Conservation (phyloP, 30 jellyfish, hydroid and myxozoan genomes). For the Aurelia aurita complex sp. Pacific region DNA sequence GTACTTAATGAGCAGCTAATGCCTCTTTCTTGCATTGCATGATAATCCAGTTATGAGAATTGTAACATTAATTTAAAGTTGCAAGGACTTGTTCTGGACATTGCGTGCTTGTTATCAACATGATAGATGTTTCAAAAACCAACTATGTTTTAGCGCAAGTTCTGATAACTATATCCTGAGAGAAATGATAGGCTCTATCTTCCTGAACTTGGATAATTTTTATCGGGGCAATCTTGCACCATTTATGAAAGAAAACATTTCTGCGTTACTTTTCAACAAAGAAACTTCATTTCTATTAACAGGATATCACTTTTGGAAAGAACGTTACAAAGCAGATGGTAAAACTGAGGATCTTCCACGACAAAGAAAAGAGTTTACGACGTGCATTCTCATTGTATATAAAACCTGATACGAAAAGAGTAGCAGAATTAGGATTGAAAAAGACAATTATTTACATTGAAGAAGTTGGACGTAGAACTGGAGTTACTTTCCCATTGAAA, state of each 20-base stretch:
- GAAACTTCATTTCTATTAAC: neutral
- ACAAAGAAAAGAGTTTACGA: conserved; percentile 75
- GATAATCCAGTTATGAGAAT: no score
- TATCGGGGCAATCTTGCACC: neutral
- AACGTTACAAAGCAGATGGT: conserved; percentile 73
- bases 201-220: no score
- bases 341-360: conserved; percentile 67
- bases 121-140: no score
- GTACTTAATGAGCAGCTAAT: no score
- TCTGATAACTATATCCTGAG: no score
- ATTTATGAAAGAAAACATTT: neutral
- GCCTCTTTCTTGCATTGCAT: no score
- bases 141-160: no score
- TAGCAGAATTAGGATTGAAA: conserved; percentile 68
- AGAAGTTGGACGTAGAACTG: conserved; percentile 79
- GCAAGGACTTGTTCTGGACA: no score
- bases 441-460: conserved; percentile 87
- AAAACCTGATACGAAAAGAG: conserved; percentile 57
- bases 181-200: no score
- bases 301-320: conserved; percentile 72
- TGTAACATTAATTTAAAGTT: no score
- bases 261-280: neutral
- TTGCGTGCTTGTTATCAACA: no score
- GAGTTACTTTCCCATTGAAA: conserved; percentile 93
- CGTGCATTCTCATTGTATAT: conserved; percentile 83